A percentile compares a stretch with the other conserved stretches of the same genome.
Conservation (phyloP, 2,888 invertebrate genomes). For the Hirtodrosophila confusa region DNA sequence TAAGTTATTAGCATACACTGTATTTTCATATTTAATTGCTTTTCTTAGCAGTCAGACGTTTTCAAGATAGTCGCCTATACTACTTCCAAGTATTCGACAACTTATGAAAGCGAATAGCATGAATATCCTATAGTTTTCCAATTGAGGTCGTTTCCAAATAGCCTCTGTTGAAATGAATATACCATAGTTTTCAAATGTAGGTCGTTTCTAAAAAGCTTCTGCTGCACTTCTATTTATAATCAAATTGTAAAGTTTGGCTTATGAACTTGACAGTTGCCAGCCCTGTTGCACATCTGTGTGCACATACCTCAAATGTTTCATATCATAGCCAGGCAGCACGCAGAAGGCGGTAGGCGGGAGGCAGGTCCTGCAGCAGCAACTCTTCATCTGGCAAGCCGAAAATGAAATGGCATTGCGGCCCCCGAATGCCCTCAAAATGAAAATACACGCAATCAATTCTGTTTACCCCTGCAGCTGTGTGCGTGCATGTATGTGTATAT, state of each 20-base stretch:
- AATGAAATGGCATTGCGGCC: conserved; percentile 67
- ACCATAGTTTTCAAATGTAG: too few relatives aligned
- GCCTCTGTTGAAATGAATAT: too few relatives aligned
- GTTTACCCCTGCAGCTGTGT: conserved; percentile 58
- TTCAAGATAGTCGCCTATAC: too few relatives aligned
- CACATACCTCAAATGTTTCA: conserved; percentile 50
- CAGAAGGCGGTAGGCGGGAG: conserved; percentile 1
- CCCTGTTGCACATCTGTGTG: conserved; percentile 24
- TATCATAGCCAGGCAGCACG: conserved; percentile 32
- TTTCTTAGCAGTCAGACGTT: too few relatives aligned
- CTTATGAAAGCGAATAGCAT: too few relatives aligned
- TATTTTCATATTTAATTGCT: too few relatives aligned
- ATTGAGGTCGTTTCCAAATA: too few relatives aligned
- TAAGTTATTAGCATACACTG: too few relatives aligned
- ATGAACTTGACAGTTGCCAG: conserved; percentile 7
- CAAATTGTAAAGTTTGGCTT: too few relatives aligned
- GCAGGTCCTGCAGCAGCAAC: conserved; percentile 20
- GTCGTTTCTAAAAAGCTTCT: too few relatives aligned
- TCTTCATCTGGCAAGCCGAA: conserved; percentile 47
- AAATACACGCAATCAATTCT: conserved; percentile 76
- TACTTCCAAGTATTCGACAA: too few relatives aligned
- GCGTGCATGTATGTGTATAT: conserved; percentile 14
- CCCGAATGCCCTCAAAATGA: conserved; percentile 59
- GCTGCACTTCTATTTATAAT: neutral
- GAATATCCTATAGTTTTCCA: too few relatives aligned